Base-by-base conservation (phyloP, 1,140 invertebrate species). In the Micrasema minimum region DNA sequence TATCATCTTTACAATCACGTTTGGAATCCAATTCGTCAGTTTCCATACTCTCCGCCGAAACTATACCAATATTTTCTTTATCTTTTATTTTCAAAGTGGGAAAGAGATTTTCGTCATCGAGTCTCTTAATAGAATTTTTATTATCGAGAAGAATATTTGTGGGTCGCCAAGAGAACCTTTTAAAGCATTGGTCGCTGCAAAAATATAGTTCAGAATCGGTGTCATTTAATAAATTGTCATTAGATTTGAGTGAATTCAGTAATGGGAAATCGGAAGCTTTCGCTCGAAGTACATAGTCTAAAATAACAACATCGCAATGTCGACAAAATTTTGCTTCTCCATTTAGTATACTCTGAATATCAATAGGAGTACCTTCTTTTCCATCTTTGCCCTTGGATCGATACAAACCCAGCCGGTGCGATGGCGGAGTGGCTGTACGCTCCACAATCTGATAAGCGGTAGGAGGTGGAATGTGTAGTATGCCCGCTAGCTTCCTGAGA, bases 291-390 rank as follows among this genome's bases (percentile, higher is more conserved):
- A 91, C 85, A 72, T 90, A 92, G 80, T 92, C 93, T 55, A 95
- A 82, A 74, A 97, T 93, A 11, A 95, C 91, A 51, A 95, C 91
- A 79, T 96, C 94, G 83, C 95, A 98, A 78, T 96, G 93, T 31
- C 92, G 87, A 82, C 96, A 98, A 80, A 96, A 96, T 79, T 94
- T 95, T 0, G 92, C 92, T 6, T 90, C 90, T 45, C 94, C 93
- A 79, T 95, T 95, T 12, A 97, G 82, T 76, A 97, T 92, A 76
- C 91, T 93, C 80, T 96, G 94, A 75, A 97, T 94, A 80, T 96
- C 93, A 67, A 94, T 90, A 16, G 90, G 89, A 26, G 89, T 90
- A 80, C 91, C 91, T 85, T 94, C 92, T 81, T 93, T 93, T 11
- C 92, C 92, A 84, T 95, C 92, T 84, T 92, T 93, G 26, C 90